Evolutionary conservation across 2,113 vertebrate genomes (phyloP).

Genomic region (Dicerorhinus sumatrensis): DNA sequence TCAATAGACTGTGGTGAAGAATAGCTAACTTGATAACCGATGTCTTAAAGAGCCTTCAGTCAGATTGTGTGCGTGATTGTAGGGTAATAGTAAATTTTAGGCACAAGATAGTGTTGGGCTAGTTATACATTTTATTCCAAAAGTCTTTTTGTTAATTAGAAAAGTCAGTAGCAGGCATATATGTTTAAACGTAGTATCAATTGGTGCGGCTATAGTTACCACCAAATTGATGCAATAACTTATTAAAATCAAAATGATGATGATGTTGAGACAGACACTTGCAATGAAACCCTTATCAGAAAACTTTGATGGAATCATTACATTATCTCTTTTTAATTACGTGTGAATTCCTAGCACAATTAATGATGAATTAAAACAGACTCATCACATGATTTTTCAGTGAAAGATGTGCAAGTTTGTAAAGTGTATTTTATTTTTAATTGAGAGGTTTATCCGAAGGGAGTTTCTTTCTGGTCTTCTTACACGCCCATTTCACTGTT

Average conservation of each 20-base stretch:
- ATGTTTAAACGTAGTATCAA: not conserved
- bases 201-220: not conserved
- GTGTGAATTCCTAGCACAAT: not conserved
- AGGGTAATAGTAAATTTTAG: not conserved
- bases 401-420: not conserved
- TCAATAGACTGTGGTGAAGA: not conserved
- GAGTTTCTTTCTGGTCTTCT: not conserved
- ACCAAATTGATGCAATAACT: not conserved
- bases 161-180: not conserved
- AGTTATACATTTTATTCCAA: not conserved
- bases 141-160: not conserved
- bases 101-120: not conserved
- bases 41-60: not conserved
- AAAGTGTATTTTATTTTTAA: not conserved
- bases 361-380: not conserved
- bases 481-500: not conserved
- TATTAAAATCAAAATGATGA: constrained; percentile 8
- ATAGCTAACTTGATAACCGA: not conserved
- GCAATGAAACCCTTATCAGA: not conserved
- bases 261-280: not conserved
- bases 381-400: not conserved
- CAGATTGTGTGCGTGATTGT: not conserved
- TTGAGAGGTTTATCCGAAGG: not conserved
- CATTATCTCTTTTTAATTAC: not conserved
- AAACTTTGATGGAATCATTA: not conserved